Evolutionary conservation across 2,113 vertebrate species (phyloP).

Genomic region (Narcine bancroftii): DNA sequence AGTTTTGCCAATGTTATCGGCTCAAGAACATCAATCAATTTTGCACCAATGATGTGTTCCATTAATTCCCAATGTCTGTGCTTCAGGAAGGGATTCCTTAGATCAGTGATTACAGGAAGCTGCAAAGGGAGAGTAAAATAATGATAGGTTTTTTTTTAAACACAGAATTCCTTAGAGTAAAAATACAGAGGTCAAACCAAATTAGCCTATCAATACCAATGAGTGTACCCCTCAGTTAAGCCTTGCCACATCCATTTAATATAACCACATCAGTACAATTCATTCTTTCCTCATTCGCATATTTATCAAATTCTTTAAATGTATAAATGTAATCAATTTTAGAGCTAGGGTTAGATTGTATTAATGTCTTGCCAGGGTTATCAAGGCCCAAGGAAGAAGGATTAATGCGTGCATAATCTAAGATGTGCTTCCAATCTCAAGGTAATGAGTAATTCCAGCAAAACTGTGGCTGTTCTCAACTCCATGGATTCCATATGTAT

Average conservation of each 20-base stretch:
- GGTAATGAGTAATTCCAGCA: no score
- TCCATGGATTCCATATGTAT: no score
- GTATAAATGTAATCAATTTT: no score
- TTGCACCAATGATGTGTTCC: conserved; percentile 53
- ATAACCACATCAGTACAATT: neutral
- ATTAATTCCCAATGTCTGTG: conserved; percentile 60
- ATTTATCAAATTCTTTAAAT: neutral
- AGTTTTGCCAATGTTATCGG: conserved; percentile 56
- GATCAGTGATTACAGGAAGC: conserved; percentile 65
- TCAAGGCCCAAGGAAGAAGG: no score
- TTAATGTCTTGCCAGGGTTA: no score
- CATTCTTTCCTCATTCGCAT: neutral
- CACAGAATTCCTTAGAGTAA: neutral
- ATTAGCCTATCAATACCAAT: neutral
- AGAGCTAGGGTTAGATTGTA: no score
- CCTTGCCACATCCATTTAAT: neutral
- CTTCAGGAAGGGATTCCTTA: conserved; percentile 68
- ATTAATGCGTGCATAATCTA: no score
- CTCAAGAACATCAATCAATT: conserved; percentile 48
- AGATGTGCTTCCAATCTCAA: no score
- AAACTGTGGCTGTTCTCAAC: no score
- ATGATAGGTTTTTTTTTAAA: neutral
- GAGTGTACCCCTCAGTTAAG: neutral
- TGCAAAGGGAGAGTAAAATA: conserved; percentile 40
- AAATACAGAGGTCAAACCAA: neutral